Percentiles rank a stretch among this genome's conserved stretches.
These are phyloP conservation scores for Ostrea edulis DNA, from an alignment of 1,140 invertebrate species.

Conservation along the genomic window DNA sequence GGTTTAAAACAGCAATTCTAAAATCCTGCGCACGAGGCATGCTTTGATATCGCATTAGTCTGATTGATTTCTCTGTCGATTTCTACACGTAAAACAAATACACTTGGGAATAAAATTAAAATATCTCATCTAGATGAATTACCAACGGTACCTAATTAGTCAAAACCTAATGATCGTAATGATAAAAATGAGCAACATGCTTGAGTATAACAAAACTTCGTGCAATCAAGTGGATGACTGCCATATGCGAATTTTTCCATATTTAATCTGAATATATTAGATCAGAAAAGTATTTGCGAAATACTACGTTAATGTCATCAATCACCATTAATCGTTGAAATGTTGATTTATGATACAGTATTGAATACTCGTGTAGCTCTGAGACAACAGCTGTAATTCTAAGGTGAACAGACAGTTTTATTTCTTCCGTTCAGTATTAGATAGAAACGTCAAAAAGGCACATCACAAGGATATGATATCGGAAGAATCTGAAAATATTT, in stretches of 20 bases:
- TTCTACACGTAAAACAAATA: conserved; percentile 29
- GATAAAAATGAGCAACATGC: background rate
- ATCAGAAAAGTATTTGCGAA: background rate
- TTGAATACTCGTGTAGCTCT: background rate
- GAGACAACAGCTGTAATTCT: background rate
- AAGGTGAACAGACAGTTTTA: background rate
- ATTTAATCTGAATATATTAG: background rate
- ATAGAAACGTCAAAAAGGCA: background rate
- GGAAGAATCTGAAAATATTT: background rate
- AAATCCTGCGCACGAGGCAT: background rate
- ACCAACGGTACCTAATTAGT: background rate
- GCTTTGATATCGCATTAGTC: conserved; percentile 25
- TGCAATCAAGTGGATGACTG: background rate
- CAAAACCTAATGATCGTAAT: background rate
- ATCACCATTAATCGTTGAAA: background rate
- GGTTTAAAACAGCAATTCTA: conserved; percentile 13
- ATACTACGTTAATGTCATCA: background rate
- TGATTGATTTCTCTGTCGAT: conserved; percentile 6
- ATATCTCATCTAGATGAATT: conserved; percentile 15
- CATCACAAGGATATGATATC: background rate
- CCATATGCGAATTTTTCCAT: background rate
- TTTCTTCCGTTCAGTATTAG: background rate
- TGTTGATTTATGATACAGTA: background rate
- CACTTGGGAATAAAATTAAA: conserved; percentile 29
- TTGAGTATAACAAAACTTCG: background rate